Conservation (phyloP, 2,113 vertebrate genomes). For the Callionymus lyra region DNA sequence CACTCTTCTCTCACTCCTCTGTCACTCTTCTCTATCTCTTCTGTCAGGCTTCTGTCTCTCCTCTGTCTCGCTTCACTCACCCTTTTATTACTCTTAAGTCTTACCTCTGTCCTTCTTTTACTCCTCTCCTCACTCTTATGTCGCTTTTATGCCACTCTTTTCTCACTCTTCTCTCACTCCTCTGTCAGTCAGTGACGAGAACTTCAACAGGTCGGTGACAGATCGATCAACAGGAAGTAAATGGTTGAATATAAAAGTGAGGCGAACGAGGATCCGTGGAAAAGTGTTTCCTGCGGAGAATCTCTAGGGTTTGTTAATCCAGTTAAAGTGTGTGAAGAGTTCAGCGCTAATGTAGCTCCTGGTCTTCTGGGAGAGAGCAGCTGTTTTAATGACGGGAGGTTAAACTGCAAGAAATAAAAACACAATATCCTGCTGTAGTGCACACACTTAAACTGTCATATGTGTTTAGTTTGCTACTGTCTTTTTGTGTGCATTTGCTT, state of each 20-base stretch:
- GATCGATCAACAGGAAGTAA: conserved; percentile 48
- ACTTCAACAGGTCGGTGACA: conserved; percentile 44
- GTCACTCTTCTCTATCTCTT: background rate
- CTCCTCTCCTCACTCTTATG: conserved; percentile 3
- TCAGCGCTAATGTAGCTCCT: conserved; percentile 6
- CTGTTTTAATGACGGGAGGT: no score
- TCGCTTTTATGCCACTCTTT: conserved; percentile 22
- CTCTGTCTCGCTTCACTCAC: background rate
- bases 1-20: background rate
- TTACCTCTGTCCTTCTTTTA: background rate
- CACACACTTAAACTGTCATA: no score
- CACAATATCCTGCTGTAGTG: no score
- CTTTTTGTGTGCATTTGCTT: no score
- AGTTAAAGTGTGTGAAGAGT: conserved; percentile 15
- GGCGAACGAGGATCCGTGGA: conserved; percentile 36
- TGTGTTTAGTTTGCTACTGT: no score
- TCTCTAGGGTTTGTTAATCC: conserved; percentile 28
- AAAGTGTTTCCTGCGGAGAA: conserved; percentile 17
- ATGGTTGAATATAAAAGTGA: conserved; percentile 40
- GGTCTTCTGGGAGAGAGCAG: conserved; percentile 1
- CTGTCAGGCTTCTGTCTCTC: background rate
- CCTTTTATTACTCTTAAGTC: background rate
- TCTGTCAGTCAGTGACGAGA: conserved; percentile 15
- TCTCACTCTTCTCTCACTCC: conserved; percentile 18
- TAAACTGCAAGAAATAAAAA: no score